Percentiles rank a stretch among this genome's conserved stretches.
Evolutionary conservation across 2,797 vertebrate genomes (phyloP).

Genomic region (Hydrolagus colliei): DNA sequence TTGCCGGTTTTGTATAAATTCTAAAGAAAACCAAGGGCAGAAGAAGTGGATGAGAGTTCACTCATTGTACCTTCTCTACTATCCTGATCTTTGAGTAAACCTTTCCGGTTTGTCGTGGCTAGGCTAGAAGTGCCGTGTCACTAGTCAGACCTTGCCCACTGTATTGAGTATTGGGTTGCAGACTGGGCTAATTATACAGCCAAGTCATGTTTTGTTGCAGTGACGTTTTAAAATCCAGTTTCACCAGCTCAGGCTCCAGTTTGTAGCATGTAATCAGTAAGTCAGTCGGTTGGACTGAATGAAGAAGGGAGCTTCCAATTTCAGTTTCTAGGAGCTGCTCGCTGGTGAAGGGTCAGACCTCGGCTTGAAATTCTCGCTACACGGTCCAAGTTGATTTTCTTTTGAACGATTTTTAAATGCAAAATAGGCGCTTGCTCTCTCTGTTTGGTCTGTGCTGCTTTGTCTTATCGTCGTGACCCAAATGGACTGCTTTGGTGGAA

Average conservation of each 20-base stretch:
- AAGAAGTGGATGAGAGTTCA: background rate
- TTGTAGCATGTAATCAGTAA: too few species aligned
- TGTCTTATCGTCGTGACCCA: background rate
- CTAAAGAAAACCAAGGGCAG: background rate
- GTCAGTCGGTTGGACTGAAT: background rate
- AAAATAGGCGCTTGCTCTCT: too few species aligned
- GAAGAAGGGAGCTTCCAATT: background rate
- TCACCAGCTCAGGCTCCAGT: background rate
- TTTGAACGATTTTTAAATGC: background rate
- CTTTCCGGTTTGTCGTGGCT: too few species aligned
- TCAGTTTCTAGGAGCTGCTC: background rate
- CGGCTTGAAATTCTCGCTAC: background rate
- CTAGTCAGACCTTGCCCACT: too few species aligned
- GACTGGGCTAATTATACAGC: background rate
- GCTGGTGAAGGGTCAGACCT: background rate
- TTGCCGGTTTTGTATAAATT: background rate
- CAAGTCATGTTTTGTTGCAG: background rate
- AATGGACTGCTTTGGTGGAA: background rate
- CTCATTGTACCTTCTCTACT: too few species aligned
- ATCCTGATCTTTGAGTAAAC: too few species aligned
- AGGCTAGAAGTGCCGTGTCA: too few species aligned
- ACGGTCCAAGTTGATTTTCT: background rate
- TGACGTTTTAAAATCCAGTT: background rate
- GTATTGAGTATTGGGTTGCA: background rate
- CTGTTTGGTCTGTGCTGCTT: background rate